These are phyloP conservation scores for Erannis defoliaria DNA, from an alignment of 2,888 invertebrate species.

Conservation along the genomic window DNA sequence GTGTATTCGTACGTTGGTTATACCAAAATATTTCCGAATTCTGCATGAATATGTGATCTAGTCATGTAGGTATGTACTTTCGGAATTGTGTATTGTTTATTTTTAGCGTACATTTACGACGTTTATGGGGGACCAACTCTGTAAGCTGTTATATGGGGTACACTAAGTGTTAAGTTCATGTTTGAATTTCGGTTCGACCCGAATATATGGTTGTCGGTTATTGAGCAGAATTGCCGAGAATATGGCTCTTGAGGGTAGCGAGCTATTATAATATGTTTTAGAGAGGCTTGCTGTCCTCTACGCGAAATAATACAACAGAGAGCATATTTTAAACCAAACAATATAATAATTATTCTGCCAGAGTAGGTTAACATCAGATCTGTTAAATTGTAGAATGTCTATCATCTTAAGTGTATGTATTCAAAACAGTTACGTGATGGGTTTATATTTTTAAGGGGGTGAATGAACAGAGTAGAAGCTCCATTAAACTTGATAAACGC, in stretches of 20 bases:
- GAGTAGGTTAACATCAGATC: constrained; percentile 80
- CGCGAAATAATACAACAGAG: constrained; percentile 77
- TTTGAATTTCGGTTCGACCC: constrained; percentile 50
- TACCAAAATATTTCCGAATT: constrained; percentile 86
- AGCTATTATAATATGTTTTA: constrained; percentile 84
- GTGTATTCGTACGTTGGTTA: constrained; percentile 79
- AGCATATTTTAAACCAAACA: constrained; percentile 69
- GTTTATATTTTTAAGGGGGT: constrained; percentile 49
- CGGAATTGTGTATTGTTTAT: constrained; percentile 84
- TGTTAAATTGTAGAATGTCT: constrained; percentile 71
- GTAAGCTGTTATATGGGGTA: constrained; percentile 70
- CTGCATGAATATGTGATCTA: constrained; percentile 86
- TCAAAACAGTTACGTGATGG: constrained; percentile 60
- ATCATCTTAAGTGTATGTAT: constrained; percentile 67
- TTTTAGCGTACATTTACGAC: constrained; percentile 78
- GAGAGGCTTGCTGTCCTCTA: constrained; percentile 79
- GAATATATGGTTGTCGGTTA: constrained; percentile 55
- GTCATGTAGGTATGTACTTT: constrained; percentile 86
- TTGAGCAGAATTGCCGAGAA: constrained; percentile 63
- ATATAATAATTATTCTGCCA: constrained; percentile 63
- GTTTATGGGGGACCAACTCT: constrained; percentile 84
- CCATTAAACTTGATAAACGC: constrained; percentile 53
- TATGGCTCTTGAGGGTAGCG: constrained; percentile 76
- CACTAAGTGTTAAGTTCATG: constrained; percentile 59
- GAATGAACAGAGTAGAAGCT: constrained; percentile 34